These are phyloP conservation scores for Myxocyprinus asiaticus DNA, from an alignment of 2,113 vertebrate genomes.

Conservation along the genomic window DNA sequence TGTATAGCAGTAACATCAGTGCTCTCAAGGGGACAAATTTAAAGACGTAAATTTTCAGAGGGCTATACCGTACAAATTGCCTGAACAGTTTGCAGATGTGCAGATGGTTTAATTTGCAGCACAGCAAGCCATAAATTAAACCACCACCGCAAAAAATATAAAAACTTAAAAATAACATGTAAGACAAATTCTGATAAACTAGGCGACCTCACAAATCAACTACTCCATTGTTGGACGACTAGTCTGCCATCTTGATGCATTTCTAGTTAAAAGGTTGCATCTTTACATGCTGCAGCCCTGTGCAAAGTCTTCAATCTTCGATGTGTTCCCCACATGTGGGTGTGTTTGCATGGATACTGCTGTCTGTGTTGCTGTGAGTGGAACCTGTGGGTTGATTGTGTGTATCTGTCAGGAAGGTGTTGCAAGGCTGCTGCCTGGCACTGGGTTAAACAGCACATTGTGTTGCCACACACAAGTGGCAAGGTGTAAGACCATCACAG, in stretches of 20 bases:
- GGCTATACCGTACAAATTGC: no score
- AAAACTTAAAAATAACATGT: no score
- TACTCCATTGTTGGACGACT: no score
- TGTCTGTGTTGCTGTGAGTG: slow-evolving; percentile 5
- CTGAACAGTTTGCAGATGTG: no score
- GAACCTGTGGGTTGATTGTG: slow-evolving; percentile 1
- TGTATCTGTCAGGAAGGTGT: slow-evolving; percentile 18
- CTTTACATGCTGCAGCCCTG: background rate
- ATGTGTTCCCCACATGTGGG: background rate
- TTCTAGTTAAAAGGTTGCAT: slow-evolving; percentile 10
- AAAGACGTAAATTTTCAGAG: no score
- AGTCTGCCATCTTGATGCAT: slow-evolving; percentile 8
- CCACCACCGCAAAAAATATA: no score
- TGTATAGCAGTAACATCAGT: no score
- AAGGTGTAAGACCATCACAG: background rate
- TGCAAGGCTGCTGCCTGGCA: background rate
- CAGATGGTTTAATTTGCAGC: no score
- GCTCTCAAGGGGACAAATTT: no score
- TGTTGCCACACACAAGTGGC: background rate
- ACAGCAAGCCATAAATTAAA: no score
- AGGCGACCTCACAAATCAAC: no score
- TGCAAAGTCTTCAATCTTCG: background rate
- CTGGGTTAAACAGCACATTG: background rate
- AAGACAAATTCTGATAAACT: no score
- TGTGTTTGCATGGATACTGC: slow-evolving; percentile 14